Percentiles rank a stretch among this genome's conserved stretches.
Conservation (phyloP, 1,140 invertebrate genomes). For the Leguminivora glycinivorella region DNA sequence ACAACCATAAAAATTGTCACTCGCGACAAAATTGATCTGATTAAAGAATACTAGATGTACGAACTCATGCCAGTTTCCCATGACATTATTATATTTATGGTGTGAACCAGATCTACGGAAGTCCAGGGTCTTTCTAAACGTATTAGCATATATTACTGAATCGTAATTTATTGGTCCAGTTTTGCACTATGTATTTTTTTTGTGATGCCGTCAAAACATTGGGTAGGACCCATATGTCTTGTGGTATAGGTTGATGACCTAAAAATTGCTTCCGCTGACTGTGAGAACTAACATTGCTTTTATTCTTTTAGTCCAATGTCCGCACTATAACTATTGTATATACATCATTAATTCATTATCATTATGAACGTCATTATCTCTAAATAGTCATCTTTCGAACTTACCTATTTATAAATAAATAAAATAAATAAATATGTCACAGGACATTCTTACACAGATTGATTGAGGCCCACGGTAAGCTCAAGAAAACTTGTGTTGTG, state of each 20-base stretch:
- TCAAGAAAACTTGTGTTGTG: too few species aligned
- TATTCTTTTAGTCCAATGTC: neutral
- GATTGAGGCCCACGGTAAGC: too few species aligned
- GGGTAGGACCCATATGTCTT: constrained; percentile 15
- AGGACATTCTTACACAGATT: too few species aligned
- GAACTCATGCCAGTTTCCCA: constrained; percentile 10
- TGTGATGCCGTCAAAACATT: constrained; percentile 21
- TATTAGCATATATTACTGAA: constrained; percentile 49
- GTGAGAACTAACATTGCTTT: constrained; percentile 18
- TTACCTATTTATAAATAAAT: too few species aligned
- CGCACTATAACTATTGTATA: neutral
- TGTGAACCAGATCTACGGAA: constrained; percentile 40
- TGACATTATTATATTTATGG: constrained; percentile 28
- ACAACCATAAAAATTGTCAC: constrained; percentile 16
- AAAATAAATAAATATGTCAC: too few species aligned
- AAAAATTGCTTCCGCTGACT: constrained; percentile 20
- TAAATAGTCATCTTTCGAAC: too few species aligned
- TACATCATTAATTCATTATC: neutral
- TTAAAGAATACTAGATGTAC: neutral
- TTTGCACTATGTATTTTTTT: constrained; percentile 31
- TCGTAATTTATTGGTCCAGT: constrained; percentile 41
- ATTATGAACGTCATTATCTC: neutral
- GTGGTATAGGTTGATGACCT: neutral
- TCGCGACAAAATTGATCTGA: constrained; percentile 13
- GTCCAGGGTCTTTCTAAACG: constrained; percentile 48